A percentile compares a stretch with the other conserved stretches of the same genome.
phyloP scores from a whole-genome alignment of 2,888 invertebrate genomes.

The Drosophila ezoana region DNA sequence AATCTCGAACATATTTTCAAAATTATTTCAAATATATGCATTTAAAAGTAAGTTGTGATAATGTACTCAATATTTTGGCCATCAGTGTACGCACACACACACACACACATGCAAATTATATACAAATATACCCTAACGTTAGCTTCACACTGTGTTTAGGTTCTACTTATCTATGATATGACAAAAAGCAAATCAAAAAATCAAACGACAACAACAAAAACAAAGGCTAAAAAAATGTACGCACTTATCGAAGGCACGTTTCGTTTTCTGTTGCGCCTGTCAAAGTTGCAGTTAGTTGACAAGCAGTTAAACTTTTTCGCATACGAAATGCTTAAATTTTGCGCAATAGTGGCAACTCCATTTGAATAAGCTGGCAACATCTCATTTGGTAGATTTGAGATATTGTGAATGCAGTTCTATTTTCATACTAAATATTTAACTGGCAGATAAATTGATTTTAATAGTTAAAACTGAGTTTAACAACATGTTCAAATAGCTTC shows the following conservation, averaged over 20 bases:
- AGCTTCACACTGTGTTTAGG: slow-evolving; percentile 46
- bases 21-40: too few species aligned
- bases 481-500: background rate
- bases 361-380: background rate
- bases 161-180: slow-evolving; percentile 13
- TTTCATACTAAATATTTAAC: slow-evolving; percentile 4
- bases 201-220: slow-evolving; percentile 1
- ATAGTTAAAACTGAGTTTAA: background rate
- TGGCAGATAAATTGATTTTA: background rate
- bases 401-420: background rate
- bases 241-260: slow-evolving; percentile 2
- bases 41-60: too few species aligned
- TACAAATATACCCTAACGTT: slow-evolving; percentile 35
- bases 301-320: background rate
- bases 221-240: slow-evolving; percentile 10
- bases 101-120: slow-evolving; percentile 17
- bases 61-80: too few species aligned
- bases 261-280: slow-evolving; percentile 14
- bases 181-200: slow-evolving; percentile 14
- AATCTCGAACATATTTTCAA: too few species aligned
- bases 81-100: background rate
- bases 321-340: background rate
- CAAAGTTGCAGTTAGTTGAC: slow-evolving; percentile 11
- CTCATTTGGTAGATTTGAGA: too few species aligned
- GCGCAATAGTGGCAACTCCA: background rate